Evolutionary conservation across 1,140 invertebrate genomes (phyloP), one percentile per base, ranked within the genome.

Genomic region (Drosophila pectinifera): DNA sequence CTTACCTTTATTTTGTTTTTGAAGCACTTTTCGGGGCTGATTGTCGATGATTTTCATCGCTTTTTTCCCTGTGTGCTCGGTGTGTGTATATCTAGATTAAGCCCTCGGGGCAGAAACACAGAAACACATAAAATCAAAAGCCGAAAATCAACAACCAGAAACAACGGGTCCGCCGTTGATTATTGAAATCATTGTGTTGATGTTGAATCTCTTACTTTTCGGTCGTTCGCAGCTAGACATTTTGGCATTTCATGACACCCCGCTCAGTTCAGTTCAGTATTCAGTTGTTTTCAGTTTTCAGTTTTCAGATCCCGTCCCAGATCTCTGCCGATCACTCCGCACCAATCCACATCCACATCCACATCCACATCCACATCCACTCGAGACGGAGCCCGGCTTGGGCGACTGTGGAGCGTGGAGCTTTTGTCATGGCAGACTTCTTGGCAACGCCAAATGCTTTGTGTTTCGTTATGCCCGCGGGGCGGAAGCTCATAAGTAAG

Each of bases 381-480:
- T 53, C 36, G 22, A 73, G 55, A 48, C 53, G 46, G 28, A 51
- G 48, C 48, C 48, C 48, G 14, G 48, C 16, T 34, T 34, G 46
- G 24, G 38, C 26, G 48, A 49, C 51, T 57, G 51, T 7, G 63
- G 63, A 69, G 67, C 41, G 48, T 82, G 67, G 59, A 70, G 64
- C 53, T 89, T 89, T 88, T 88, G 84, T 89, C 83, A 84, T 88
- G 83, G 84, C 84, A 88, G 83, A 88, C 83, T 80, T 88, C 79
- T 83, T 88, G 83, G 83, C 83, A 88, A 89, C 83, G 83, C 83
- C 83, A 86, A 86, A 83, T 83, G 70, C 77, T 88, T 82, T 86
- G 68, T 86, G 82, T 46, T 78, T 64, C 43, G 58, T 56, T 51
- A 22, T 57, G 76, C 76, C 83, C 69, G 46, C 42, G 63, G 75